Base-by-base conservation (phyloP, 2,888 invertebrate genomes). In the Caenorhabditis panamensis region DNA sequence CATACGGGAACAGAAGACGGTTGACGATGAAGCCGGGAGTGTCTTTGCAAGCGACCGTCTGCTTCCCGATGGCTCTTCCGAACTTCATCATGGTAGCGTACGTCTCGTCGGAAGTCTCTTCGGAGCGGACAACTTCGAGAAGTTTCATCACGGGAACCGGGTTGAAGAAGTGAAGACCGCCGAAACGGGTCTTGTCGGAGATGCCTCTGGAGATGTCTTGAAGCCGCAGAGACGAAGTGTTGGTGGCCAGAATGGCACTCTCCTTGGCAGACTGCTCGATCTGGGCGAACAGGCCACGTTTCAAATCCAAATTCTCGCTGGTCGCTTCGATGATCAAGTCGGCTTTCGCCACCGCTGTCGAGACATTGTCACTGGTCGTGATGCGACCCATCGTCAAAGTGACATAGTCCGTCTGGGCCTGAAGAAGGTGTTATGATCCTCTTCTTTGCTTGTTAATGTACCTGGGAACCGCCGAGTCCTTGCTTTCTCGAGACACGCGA, bases 21-120 rank as follows among this genome's bases (percentile, higher is more conserved):
- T 96, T 96, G 24, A 96, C 96, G 80, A 96, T 95, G 91, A 96
- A 96, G 2, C 96, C 96, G n/a, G 96, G 95, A 0, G 95, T 96
- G 91, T 96, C 96, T 89, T 95, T 96, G 92, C 95, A 95, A 0
- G 94, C 94, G 85, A 96, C 95, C 85, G 95, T 95, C 16, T 94
- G 94, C 92, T 96, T 96, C 37, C 95, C 95, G 66, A 96, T 93
- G 0, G 94, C 92, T 92, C 95, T 94, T 61, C 95, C 95, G 94
- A 95, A 96, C 56, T 93, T 93, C 93, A 95, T 93, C 92, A 95
- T 93, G 31, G 93, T 91, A 67, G 92, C 91, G 91, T 94, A 95
- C 0, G 95, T 95, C 37, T 93, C 94, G 49, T 95, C 94, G 0
- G 94, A 94, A 0, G 95, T 96, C 73, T 95, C 94, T 0, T 93